Evolutionary conservation across 1,140 invertebrate species (phyloP).

Genomic region (Drosophila novamexicana): DNA sequence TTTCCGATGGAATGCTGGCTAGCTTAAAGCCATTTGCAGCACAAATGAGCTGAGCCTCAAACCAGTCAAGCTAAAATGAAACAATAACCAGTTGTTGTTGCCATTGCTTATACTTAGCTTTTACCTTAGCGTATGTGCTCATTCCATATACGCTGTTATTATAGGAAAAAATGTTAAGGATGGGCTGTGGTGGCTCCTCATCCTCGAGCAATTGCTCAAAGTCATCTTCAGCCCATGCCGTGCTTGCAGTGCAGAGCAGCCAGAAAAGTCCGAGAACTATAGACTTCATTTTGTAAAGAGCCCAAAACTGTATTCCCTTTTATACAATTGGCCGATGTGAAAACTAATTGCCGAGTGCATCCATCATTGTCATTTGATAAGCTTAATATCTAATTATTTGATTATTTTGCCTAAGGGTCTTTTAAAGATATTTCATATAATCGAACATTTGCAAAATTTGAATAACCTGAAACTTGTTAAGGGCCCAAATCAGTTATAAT

Average conservation of each 20-base stretch:
- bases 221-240: slow-evolving; percentile 13
- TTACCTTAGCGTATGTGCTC: neutral
- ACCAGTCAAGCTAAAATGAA: slow-evolving; percentile 12
- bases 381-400: neutral
- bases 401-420: too few relatives aligned
- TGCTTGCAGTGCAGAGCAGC: slow-evolving; percentile 6
- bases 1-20: neutral
- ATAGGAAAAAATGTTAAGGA: neutral
- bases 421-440: too few relatives aligned
- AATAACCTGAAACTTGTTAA: too few relatives aligned
- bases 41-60: slow-evolving; percentile 16
- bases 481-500: too few relatives aligned
- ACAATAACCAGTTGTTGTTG: neutral
- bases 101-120: neutral
- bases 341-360: slow-evolving; percentile 17
- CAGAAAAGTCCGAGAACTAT: slow-evolving; percentile 5
- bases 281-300: slow-evolving; percentile 25
- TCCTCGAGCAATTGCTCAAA: neutral
- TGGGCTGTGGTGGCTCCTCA: neutral
- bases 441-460: too few relatives aligned
- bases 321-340: slow-evolving; percentile 5
- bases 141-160: neutral
- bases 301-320: neutral
- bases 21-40: neutral
- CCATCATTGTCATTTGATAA: slow-evolving; percentile 34